A percentile compares a stretch with the other conserved stretches of the same genome.
Evolutionary conservation across 2,797 vertebrate genomes (phyloP).

Genomic region (Aeoliscus strigatus): DNA sequence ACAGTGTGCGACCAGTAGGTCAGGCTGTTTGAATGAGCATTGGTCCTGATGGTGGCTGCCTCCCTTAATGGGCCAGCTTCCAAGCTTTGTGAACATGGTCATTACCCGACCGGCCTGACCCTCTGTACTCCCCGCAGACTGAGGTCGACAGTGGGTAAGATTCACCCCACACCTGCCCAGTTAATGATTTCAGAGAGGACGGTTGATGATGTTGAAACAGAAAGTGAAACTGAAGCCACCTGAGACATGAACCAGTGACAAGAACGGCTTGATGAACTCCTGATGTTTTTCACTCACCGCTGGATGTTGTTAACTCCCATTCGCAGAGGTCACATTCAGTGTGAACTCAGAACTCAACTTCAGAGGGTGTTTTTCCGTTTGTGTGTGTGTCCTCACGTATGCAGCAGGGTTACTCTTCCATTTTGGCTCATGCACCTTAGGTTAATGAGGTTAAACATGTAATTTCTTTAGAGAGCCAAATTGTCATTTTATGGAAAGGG

Average conservation of each 20-base stretch:
- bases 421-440: conserved; percentile 57
- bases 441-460: conserved; percentile 75
- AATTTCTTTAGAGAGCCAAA: conserved; percentile 62
- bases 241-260: conserved; percentile 22
- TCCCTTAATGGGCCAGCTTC: conserved; percentile 59
- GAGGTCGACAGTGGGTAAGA: conserved; percentile 46
- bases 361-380: conserved; percentile 53
- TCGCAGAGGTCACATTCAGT: conserved; percentile 52
- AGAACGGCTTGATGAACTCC: conserved; percentile 35
- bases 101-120: conserved; percentile 57
- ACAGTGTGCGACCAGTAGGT: conserved; percentile 51
- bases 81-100: conserved; percentile 52
- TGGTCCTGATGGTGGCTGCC: conserved; percentile 53
- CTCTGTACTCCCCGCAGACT: conserved; percentile 45
- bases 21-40: conserved; percentile 52
- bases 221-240: conserved; percentile 29
- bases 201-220: conserved; percentile 42
- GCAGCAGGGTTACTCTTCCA: conserved; percentile 36
- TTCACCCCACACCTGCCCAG: conserved; percentile 60
- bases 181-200: conserved; percentile 60
- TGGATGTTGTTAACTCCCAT: conserved; percentile 53
- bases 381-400: conserved; percentile 15
- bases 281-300: conserved; percentile 32
- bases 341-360: conserved; percentile 49
- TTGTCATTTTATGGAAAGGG: conserved; percentile 66